Conservation (phyloP, 2,888 invertebrate species). For the Ecliptopera silaceata region DNA sequence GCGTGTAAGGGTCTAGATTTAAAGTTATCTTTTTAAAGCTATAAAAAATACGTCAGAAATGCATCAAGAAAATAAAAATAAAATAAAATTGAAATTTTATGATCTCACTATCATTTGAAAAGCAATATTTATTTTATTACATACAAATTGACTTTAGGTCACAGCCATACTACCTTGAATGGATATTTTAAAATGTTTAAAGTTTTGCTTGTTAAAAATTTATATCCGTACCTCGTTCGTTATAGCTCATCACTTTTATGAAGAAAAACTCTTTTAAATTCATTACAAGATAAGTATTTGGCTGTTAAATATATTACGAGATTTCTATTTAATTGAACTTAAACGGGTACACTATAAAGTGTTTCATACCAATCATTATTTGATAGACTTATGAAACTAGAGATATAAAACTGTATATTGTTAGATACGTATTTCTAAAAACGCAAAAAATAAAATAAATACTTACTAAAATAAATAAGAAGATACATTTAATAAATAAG, state of each 20-base stretch:
- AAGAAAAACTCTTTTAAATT: slow-evolving; percentile 21
- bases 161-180: slow-evolving; percentile 13
- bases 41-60: slow-evolving; percentile 14
- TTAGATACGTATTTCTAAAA: too few species aligned
- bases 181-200: slow-evolving; percentile 37
- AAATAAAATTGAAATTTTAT: slow-evolving; percentile 26
- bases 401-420: too few species aligned
- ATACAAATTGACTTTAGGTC: slow-evolving; percentile 25
- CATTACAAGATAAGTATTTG: slow-evolving; percentile 18
- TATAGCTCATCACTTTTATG: slow-evolving; percentile 47
- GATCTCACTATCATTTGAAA: slow-evolving; percentile 24
- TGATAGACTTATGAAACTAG: too few species aligned
- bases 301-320: slow-evolving; percentile 16
- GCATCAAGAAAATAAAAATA: slow-evolving; percentile 18
- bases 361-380: too few species aligned
- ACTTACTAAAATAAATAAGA: too few species aligned
- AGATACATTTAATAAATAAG: too few species aligned
- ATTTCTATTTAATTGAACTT: slow-evolving; percentile 9
- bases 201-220: slow-evolving; percentile 60
- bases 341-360: too few species aligned
- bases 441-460: too few species aligned
- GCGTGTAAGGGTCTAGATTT: neutral
- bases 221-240: slow-evolving; percentile 45
- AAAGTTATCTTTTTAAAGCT: neutral
- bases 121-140: slow-evolving; percentile 27